phyloP scores from a whole-genome alignment of 2,888 invertebrate species.

The Halictus quadricinctus region DNA sequence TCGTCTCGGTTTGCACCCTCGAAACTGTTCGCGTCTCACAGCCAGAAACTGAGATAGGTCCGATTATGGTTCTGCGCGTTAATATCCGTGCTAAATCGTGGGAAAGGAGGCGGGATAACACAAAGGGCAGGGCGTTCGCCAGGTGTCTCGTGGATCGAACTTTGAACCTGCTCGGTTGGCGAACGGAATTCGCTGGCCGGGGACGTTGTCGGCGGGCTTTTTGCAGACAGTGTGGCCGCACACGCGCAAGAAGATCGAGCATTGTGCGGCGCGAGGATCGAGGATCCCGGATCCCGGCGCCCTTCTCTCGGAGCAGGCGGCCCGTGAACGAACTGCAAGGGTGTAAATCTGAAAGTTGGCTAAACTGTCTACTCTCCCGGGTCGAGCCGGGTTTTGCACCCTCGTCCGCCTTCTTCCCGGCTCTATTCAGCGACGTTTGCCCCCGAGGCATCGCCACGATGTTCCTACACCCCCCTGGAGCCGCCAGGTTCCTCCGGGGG shows the following conservation, averaged over 20 bases:
- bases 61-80: constrained; percentile 14
- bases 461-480: constrained; percentile 43
- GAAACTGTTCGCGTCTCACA: neutral
- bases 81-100: constrained; percentile 42
- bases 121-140: constrained; percentile 51
- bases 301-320: constrained; percentile 71
- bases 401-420: constrained; percentile 51
- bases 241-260: constrained; percentile 47
- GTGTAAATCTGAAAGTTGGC: constrained; percentile 80
- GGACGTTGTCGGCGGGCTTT: constrained; percentile 16
- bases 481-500: neutral
- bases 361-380: constrained; percentile 75
- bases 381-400: constrained; percentile 68
- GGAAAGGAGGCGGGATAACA: constrained; percentile 40
- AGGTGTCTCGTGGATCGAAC: constrained; percentile 59
- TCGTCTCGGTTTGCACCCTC: neutral
- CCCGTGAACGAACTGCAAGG: constrained; percentile 76
- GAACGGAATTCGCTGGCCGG: constrained; percentile 24
- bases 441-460: constrained; percentile 64
- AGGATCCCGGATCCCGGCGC: constrained; percentile 13
- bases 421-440: constrained; percentile 65
- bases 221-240: constrained; percentile 39
- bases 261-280: constrained; percentile 54
- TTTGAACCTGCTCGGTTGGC: constrained; percentile 53
- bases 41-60: constrained; percentile 1